phyloP scores from a whole-genome alignment of 2,888 invertebrate genomes.

The Camponotus fellah region DNA sequence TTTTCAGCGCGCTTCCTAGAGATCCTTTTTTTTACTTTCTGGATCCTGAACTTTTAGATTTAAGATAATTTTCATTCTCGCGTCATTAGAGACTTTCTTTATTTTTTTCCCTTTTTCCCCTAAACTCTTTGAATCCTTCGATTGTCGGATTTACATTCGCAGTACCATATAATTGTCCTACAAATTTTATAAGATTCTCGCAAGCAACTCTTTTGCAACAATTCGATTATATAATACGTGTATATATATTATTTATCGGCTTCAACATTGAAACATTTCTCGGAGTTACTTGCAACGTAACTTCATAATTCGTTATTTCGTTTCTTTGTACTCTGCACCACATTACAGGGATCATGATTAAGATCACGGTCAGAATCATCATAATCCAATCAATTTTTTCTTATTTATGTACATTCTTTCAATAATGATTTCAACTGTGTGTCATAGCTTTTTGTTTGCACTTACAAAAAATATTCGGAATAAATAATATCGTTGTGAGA shows the following conservation, averaged over 20 bases:
- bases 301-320: constrained; percentile 30
- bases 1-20: not conserved
- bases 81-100: not conserved
- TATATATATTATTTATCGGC: constrained; percentile 1
- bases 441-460: constrained; percentile 25
- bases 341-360: constrained; percentile 33
- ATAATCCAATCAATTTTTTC: constrained; percentile 15
- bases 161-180: not conserved
- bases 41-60: not conserved
- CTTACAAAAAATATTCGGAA: constrained; percentile 21
- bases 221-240: not conserved
- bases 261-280: constrained; percentile 39
- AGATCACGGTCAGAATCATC: constrained; percentile 31
- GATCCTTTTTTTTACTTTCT: not conserved
- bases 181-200: not conserved
- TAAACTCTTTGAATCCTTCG: not conserved
- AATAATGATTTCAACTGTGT: constrained; percentile 21
- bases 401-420: constrained; percentile 25
- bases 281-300: constrained; percentile 28
- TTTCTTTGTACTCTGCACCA: constrained; percentile 69
- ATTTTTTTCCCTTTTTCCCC: not conserved
- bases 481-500: constrained; percentile 43
- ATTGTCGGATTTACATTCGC: not conserved
- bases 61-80: constrained; percentile 11
- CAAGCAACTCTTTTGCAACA: constrained; percentile 17